Conservation (phyloP, 1,140 invertebrate genomes). For the Drosophila chauvacae region DNA sequence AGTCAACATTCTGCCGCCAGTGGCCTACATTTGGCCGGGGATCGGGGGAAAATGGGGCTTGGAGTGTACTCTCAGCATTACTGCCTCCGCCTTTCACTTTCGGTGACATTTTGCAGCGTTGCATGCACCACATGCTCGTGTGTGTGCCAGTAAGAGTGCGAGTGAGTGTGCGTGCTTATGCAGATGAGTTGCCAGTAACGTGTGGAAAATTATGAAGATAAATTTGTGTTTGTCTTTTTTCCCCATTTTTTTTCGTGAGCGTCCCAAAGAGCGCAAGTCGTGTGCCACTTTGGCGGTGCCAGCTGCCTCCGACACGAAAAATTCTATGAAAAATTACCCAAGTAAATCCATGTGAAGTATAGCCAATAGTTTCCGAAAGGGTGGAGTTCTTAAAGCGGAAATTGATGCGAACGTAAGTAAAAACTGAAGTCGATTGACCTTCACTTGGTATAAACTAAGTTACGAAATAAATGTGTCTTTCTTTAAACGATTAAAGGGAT, state of each 20-base stretch:
- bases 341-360: slow-evolving; percentile 52
- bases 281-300: slow-evolving; percentile 58
- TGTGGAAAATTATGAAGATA: slow-evolving; percentile 80
- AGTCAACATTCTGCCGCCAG: slow-evolving; percentile 78
- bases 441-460: neutral
- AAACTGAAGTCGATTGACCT: neutral
- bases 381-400: slow-evolving; percentile 24
- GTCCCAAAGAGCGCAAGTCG: slow-evolving; percentile 57
- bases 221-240: slow-evolving; percentile 69
- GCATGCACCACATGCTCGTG: slow-evolving; percentile 39
- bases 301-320: slow-evolving; percentile 67
- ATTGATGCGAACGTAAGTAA: neutral
- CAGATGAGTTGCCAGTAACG: slow-evolving; percentile 77
- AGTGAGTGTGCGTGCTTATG: slow-evolving; percentile 60
- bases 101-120: slow-evolving; percentile 73
- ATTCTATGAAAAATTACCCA: slow-evolving; percentile 62
- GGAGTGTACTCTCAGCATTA: slow-evolving; percentile 62
- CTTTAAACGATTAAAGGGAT: neutral
- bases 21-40: slow-evolving; percentile 65
- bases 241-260: slow-evolving; percentile 26
- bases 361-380: slow-evolving; percentile 39
- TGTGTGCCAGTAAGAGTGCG: slow-evolving; percentile 21
- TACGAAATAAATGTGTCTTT: neutral
- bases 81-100: slow-evolving; percentile 74
- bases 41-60: slow-evolving; percentile 1